Evolutionary conservation across 2,888 invertebrate species (phyloP).

Genomic region (Norana najaformis): DNA sequence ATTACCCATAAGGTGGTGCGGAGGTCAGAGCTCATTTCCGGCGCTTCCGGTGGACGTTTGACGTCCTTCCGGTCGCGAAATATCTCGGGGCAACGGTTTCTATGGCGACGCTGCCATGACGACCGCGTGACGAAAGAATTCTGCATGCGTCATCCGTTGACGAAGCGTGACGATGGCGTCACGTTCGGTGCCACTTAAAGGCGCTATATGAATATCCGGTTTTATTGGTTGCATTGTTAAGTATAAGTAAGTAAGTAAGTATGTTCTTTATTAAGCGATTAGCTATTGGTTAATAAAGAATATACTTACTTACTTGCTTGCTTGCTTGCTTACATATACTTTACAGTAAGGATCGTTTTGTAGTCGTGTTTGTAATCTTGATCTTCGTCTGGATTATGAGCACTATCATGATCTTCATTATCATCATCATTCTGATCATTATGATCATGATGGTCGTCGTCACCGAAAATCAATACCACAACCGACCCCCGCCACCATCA

Average conservation of each 20-base stretch:
- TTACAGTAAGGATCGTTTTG: too few species aligned
- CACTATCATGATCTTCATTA: too few species aligned
- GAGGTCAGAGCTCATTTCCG: not conserved
- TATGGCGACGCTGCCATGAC: not conserved
- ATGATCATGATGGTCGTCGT: too few species aligned
- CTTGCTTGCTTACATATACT: too few species aligned
- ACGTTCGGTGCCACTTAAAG: conserved; percentile 6
- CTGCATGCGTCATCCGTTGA: not conserved
- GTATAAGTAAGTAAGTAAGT: too few species aligned
- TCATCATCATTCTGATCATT: too few species aligned
- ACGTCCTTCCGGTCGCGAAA: conserved; percentile 5
- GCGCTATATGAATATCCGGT: conserved; percentile 5
- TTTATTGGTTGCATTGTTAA: not conserved
- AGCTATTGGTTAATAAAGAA: too few species aligned
- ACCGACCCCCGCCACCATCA: too few species aligned
- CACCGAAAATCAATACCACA: too few species aligned
- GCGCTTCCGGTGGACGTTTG: not conserved
- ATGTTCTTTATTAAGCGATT: too few species aligned
- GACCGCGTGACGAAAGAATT: not conserved
- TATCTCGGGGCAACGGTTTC: not conserved
- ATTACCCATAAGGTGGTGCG: conserved; percentile 4
- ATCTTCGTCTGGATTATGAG: not conserved
- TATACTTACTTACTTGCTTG: too few species aligned
- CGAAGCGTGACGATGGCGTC: not conserved
- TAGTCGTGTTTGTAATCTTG: not conserved